phyloP scores from a whole-genome alignment of 1,140 invertebrate species.

The Heliconius nattereri region DNA sequence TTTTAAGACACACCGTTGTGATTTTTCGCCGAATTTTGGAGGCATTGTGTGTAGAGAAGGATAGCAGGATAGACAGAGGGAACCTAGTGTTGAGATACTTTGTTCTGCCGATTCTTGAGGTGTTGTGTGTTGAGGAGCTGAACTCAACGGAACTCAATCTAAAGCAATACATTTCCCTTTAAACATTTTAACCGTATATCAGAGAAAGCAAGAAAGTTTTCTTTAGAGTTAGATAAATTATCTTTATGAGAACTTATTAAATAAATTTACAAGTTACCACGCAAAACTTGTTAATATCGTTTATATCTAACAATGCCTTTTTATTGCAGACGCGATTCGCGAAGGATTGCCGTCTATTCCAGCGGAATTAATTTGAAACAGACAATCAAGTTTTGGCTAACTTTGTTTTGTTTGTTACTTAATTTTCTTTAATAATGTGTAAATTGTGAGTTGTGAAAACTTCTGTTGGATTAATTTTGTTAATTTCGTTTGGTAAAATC shows the following conservation, averaged over 20 bases:
- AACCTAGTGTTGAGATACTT: too few relatives aligned
- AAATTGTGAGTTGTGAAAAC: background rate
- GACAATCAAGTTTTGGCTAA: conserved; percentile 3
- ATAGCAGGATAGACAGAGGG: too few relatives aligned
- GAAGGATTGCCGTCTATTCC: conserved; percentile 9
- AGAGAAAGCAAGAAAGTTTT: conserved; percentile 44
- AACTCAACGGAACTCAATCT: background rate
- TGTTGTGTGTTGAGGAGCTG: too few relatives aligned
- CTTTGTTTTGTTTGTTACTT: conserved; percentile 12
- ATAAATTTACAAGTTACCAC: conserved; percentile 53
- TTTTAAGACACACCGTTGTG: too few relatives aligned
- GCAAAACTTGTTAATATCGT: conserved; percentile 22
- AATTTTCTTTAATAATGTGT: conserved; percentile 10
- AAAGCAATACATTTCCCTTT: background rate
- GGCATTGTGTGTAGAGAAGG: too few relatives aligned
- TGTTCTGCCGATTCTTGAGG: too few relatives aligned
- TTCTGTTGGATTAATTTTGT: background rate
- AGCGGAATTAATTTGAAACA: conserved; percentile 11
- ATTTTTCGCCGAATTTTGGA: too few relatives aligned
- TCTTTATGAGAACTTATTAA: conserved; percentile 62
- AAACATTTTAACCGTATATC: conserved; percentile 2
- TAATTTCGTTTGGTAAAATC: background rate
- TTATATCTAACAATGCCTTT: conserved; percentile 21
- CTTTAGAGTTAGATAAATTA: conserved; percentile 41
- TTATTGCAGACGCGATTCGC: conserved; percentile 18